A percentile compares a stretch with the other conserved stretches of the same genome.
phyloP scores from a whole-genome alignment of 2,797 vertebrate species.

The Sebastes vulpes region DNA sequence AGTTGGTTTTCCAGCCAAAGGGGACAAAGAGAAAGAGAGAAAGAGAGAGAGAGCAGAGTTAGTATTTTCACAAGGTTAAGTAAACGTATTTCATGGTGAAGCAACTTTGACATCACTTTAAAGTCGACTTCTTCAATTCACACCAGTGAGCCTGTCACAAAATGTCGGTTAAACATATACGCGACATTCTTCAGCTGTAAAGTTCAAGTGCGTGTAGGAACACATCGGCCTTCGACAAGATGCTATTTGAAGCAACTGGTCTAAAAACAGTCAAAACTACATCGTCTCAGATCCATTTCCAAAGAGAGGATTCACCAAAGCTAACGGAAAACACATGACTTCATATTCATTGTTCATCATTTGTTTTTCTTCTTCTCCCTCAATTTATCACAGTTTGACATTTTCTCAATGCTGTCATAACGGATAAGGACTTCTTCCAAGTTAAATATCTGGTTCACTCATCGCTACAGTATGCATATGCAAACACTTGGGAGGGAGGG shows the following conservation, averaged over 20 bases:
- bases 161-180: constrained; percentile 52
- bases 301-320: constrained; percentile 40
- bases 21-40: background rate
- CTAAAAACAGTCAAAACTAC: constrained; percentile 36
- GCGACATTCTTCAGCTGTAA: constrained; percentile 56
- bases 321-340: constrained; percentile 54
- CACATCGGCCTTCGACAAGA: constrained; percentile 23
- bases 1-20: constrained; percentile 47
- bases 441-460: constrained; percentile 62
- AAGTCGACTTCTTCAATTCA: constrained; percentile 4
- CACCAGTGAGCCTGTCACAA: constrained; percentile 15
- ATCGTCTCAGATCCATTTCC: constrained; percentile 47
- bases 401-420: constrained; percentile 37
- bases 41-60: constrained; percentile 28
- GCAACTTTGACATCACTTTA: constrained; percentile 38
- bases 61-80: constrained; percentile 43
- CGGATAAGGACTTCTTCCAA: constrained; percentile 57
- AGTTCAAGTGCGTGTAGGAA: constrained; percentile 10
- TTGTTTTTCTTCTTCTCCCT: constrained; percentile 14
- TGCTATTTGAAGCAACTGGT: constrained; percentile 44
- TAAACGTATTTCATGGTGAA: constrained; percentile 44
- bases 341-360: constrained; percentile 12
- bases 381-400: constrained; percentile 39
- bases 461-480: constrained; percentile 32
- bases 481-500: constrained; percentile 12